Evolutionary conservation across 2,797 vertebrate genomes (phyloP), one percentile per base, ranked within the genome.

Genomic region (Microctenopoma steveboyesi): DNA sequence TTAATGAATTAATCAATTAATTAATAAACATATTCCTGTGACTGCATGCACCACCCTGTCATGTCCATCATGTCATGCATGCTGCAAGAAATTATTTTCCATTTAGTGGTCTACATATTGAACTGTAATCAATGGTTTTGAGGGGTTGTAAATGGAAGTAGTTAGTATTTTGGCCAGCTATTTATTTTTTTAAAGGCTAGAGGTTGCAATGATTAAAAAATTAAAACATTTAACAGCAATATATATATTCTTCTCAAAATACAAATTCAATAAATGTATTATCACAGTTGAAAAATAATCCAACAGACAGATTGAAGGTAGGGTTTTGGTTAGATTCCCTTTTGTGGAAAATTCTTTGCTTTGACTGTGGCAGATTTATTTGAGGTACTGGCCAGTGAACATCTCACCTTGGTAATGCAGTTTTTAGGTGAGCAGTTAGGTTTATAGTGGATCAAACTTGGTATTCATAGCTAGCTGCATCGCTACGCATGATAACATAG

Each of bases 311-410:
- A 22, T 30, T 43, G 59, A 14, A 51, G 25, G 48, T 7, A 33
- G 8, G 30, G 63, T 59, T 64, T 76, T 51, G 50, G 56, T 52
- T 42, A 40, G 35, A 64, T 54, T 35, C 46, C 15, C 47, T 54
- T 54, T 27, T 35, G 65, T 76, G 63, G 42, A 79, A 63, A 65
- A 77, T 75, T 28, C 43, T 48, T 49, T 47, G 25, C 69, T 62
- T 78, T 27, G 62, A 54, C 75, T 60, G 70, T 81, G 54, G 64
- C 76, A 50, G 70, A 86, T 76, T 81, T 82, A 87, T 85, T 82
- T 54, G 28, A 62, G 33, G 81, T 69, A 76, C 72, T 64, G 63
- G 55, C 55, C 15, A 22, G 39, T 25, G 74, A 76, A 76, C 62
- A 65, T 69, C 72, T 74, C 76, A 83, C 65, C 63, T 73, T 43